Percentiles rank a stretch among this genome's conserved stretches.
Evolutionary conservation across 2,797 vertebrate genomes (phyloP).

Genomic region (Harpagifer antarcticus): DNA sequence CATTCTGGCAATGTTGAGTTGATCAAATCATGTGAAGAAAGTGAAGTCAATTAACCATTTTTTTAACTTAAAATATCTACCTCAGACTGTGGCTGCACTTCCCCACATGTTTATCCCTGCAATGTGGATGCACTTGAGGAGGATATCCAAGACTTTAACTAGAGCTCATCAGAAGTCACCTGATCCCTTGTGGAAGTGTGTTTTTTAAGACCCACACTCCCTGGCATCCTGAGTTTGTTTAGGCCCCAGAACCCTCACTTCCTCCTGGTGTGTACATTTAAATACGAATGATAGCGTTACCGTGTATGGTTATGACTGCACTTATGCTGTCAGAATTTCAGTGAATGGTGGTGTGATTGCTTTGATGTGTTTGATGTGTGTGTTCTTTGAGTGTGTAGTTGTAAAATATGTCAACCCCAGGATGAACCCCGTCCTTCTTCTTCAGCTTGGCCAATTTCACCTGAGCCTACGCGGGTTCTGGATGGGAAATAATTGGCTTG

Average conservation of each 20-base stretch:
- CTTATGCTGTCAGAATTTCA: slow-evolving; percentile 57
- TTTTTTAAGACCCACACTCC: slow-evolving; percentile 63
- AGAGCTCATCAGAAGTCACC: slow-evolving; percentile 65
- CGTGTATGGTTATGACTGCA: slow-evolving; percentile 41
- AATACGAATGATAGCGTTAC: slow-evolving; percentile 55
- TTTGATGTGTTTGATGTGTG: slow-evolving; percentile 25
- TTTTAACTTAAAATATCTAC: slow-evolving; percentile 47
- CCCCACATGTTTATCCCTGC: slow-evolving; percentile 34
- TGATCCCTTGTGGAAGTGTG: slow-evolving; percentile 68
- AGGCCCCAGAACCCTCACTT: slow-evolving; percentile 64
- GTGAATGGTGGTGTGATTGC: slow-evolving; percentile 43
- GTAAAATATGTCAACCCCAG: slow-evolving; percentile 54
- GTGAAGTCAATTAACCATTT: slow-evolving; percentile 26
- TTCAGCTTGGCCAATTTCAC: slow-evolving; percentile 75
- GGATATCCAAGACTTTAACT: slow-evolving; percentile 67
- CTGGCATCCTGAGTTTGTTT: slow-evolving; percentile 78
- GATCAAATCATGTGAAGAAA: slow-evolving; percentile 15
- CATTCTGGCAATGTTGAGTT: slow-evolving; percentile 18
- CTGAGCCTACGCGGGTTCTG: slow-evolving; percentile 76
- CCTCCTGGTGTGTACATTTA: slow-evolving; percentile 47
- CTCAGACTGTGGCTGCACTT: slow-evolving; percentile 26
- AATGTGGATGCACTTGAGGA: slow-evolving; percentile 62
- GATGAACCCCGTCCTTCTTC: slow-evolving; percentile 59
- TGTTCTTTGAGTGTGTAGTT: slow-evolving; percentile 20
- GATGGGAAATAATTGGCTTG: slow-evolving; percentile 77